Evolutionary conservation across 1,140 invertebrate genomes (phyloP), one percentile per base, ranked within the genome.

Genomic region (Colletes latitarsis): DNA sequence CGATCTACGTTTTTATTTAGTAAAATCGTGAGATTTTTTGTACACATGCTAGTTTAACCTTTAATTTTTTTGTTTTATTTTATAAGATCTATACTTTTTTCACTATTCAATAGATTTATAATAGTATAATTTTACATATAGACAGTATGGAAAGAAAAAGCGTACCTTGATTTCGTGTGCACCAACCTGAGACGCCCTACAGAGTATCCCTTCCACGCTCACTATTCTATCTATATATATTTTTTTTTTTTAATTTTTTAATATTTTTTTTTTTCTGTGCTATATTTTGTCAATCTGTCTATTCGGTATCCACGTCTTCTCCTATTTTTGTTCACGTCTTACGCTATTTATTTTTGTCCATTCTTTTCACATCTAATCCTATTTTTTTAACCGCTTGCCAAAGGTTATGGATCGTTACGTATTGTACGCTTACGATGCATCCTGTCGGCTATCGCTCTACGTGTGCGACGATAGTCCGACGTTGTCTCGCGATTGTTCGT

Each of bases 341-440:
- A 52, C 57, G 17, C 12, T 30, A 49, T 49, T 77, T 55, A 14
- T 14, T 19, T 49, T 49, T n/a, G n/a, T 43, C n/a, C 15, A 43
- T 10, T 49, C 9, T 64, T 52, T 19, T 52, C 17, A 10, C 17
- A 21, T 67, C 43, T 63, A 63, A 63, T 67, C 64, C 43, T 21
- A 2, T 53, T 52, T 6, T 73, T 53, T 69, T 83, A 88, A 82
- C 84, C 88, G 90, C 89, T 91, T 91, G 90, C 88, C 82, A 88
- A 67, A 86, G 90, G 90, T 89, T 89, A 88, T 85, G 87, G 86
- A 90, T 81, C 89, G 49, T 76, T 67, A 58, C 53, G 62, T 52
- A 69, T 60, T 69, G 75, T 75, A 75, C 62, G 60, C 75, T 77
- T 77, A 67, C 75, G 75, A 77, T 77, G 75, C 75, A 77, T 77